Evolutionary conservation across 53 echinoderm and acorn worm species (phyloP).

Genomic region (Patiria pectinifera): DNA sequence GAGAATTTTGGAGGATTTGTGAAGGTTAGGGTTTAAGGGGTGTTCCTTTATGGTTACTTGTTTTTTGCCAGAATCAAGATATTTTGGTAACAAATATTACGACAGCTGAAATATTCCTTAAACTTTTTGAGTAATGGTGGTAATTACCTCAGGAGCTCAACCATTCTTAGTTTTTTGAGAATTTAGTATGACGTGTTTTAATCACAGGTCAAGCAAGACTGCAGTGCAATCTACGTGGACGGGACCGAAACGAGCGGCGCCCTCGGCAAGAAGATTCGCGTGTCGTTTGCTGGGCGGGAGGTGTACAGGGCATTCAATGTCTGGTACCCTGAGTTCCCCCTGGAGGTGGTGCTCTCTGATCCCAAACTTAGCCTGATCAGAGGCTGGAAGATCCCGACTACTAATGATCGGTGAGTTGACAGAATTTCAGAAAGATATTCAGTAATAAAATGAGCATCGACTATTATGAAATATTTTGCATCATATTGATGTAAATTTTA

Average conservation of each 20-base stretch:
- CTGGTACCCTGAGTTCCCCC: slow-evolving; percentile 92
- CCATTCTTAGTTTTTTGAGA: no score
- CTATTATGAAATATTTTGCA: no score
- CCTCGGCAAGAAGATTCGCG: slow-evolving; percentile 59
- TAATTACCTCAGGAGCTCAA: background rate
- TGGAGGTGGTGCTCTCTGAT: slow-evolving; percentile 81
- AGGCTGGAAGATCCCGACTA: slow-evolving; percentile 83
- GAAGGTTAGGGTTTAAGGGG: no score
- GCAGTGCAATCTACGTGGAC: slow-evolving; percentile 76
- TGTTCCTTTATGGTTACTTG: no score
- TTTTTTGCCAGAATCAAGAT: no score
- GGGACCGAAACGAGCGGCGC: slow-evolving; percentile 84
- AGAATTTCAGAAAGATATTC: background rate
- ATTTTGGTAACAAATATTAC: no score
- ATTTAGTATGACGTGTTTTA: no score
- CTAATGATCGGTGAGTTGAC: background rate
- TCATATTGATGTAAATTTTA: no score
- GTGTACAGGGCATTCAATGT: slow-evolving; percentile 70
- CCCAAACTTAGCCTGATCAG: slow-evolving; percentile 85
- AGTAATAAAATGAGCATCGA: background rate
- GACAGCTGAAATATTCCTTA: no score
- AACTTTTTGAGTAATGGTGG: background rate
- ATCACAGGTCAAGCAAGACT: slow-evolving; percentile 76
- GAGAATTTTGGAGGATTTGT: no score
- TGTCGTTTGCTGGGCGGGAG: slow-evolving; percentile 65